Evolutionary conservation across 1,140 invertebrate genomes (phyloP).

Genomic region (Sminthurides bifidus): DNA sequence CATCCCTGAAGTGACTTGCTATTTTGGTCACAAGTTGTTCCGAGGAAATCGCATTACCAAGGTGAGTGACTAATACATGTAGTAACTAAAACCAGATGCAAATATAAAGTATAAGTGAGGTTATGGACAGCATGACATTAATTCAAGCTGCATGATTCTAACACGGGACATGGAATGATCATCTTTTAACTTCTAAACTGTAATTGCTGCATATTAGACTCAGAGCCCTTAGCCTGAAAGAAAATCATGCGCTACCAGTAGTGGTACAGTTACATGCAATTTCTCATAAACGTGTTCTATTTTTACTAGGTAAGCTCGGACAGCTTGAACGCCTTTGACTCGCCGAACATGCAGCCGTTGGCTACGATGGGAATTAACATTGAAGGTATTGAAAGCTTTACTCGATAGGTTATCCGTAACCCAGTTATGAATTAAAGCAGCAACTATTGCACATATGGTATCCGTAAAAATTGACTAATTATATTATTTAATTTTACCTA

Average conservation of each 20-base stretch:
- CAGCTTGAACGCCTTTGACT: constrained; percentile 76
- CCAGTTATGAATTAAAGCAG: not conserved
- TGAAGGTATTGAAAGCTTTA: constrained; percentile 38
- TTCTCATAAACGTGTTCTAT: too few species aligned
- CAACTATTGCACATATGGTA: not conserved
- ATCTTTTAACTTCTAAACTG: too few species aligned
- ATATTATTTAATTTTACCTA: constrained; percentile 9
- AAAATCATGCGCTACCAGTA: too few species aligned
- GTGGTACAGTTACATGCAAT: too few species aligned
- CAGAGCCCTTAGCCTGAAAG: too few species aligned
- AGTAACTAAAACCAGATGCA: too few species aligned
- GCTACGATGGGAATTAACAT: constrained; percentile 66
- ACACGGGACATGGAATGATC: too few species aligned
- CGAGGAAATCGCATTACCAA: constrained; percentile 86
- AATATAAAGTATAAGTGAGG: too few species aligned
- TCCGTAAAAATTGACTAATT: not conserved
- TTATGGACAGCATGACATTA: too few species aligned
- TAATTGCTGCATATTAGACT: too few species aligned
- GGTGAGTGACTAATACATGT: constrained; percentile 37
- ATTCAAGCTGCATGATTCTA: too few species aligned
- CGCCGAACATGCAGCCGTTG: constrained; percentile 75
- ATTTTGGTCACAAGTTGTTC: constrained; percentile 77
- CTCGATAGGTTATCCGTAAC: not conserved
- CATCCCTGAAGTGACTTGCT: constrained; percentile 88
- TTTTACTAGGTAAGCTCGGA: constrained; percentile 42